Conservation (phyloP, 2,888 invertebrate genomes). For the Chromoteleia sp. region DNA sequence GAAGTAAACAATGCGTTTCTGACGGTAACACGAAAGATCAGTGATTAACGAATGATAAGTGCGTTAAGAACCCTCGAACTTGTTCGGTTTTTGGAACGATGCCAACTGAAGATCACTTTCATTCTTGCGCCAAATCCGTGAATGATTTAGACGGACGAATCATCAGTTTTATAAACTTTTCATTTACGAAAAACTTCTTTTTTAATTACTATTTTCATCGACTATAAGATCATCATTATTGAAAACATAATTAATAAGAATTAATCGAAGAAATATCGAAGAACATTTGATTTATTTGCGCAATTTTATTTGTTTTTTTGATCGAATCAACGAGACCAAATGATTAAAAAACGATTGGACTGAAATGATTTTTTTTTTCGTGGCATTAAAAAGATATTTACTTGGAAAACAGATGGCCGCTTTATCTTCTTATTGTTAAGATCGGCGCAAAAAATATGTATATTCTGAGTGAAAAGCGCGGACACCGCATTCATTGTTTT, state of each 20-base stretch:
- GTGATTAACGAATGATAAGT: conserved; percentile 71
- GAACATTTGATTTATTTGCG: too few species aligned
- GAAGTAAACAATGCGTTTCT: conserved; percentile 32
- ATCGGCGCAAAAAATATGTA: conserved; percentile 42
- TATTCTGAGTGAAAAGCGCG: conserved; percentile 29
- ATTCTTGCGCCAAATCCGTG: conserved; percentile 73
- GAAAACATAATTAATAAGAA: too few species aligned
- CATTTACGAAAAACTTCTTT: too few species aligned
- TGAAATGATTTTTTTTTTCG: too few species aligned
- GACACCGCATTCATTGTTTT: conserved; percentile 63
- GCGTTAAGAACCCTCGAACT: conserved; percentile 73
- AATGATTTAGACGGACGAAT: conserved; percentile 29
- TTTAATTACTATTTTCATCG: too few species aligned
- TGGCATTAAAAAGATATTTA: too few species aligned
- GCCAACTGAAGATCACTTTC: conserved; percentile 78
- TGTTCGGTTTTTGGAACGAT: conserved; percentile 76
- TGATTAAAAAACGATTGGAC: too few species aligned
- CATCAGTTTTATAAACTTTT: conserved; percentile 7
- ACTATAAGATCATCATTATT: too few species aligned
- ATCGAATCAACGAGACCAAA: too few species aligned
- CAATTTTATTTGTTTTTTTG: too few species aligned
- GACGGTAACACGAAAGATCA: conserved; percentile 19
- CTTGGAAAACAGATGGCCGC: not conserved
- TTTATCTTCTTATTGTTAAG: conserved; percentile 34
- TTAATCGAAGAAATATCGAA: too few species aligned